phyloP scores from a whole-genome alignment of 2,113 vertebrate genomes.

The Indicator maculatus region DNA sequence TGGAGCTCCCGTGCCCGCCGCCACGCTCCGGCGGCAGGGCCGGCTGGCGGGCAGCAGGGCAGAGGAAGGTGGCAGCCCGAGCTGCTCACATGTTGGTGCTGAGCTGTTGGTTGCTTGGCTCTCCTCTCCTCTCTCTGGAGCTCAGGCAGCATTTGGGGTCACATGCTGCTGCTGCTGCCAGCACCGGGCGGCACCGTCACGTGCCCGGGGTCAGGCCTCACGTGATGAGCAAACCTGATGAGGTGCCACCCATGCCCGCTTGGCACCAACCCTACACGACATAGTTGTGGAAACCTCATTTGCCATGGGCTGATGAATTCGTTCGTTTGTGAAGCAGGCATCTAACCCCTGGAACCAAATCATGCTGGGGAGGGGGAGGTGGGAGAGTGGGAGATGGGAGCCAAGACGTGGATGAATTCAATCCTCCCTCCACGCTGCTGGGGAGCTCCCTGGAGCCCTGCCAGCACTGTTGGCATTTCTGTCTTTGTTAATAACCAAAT shows the following conservation, averaged over 20 bases:
- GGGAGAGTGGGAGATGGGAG: neutral
- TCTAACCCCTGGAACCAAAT: neutral
- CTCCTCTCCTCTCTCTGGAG: neutral
- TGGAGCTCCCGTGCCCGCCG: too few species aligned
- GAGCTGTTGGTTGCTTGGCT: slow-evolving; percentile 13
- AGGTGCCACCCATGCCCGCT: neutral
- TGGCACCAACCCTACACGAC: neutral
- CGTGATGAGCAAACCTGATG: slow-evolving; percentile 45
- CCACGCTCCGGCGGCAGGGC: neutral
- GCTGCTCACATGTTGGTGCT: slow-evolving; percentile 59
- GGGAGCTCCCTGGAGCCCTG: slow-evolving; percentile 48
- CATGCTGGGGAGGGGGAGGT: neutral
- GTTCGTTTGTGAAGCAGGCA: neutral
- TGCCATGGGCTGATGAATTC: neutral
- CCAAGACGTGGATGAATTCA: slow-evolving; percentile 61
- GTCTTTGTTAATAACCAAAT: slow-evolving; percentile 67
- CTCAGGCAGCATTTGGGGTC: slow-evolving; percentile 66
- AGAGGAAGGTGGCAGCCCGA: slow-evolving; percentile 46
- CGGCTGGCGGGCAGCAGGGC: slow-evolving; percentile 38
- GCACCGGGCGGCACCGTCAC: slow-evolving; percentile 54
- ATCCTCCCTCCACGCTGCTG: slow-evolving; percentile 5
- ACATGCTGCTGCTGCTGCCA: slow-evolving; percentile 56
- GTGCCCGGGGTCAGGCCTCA: slow-evolving; percentile 70
- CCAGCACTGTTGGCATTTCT: slow-evolving; percentile 55
- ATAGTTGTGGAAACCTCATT: neutral